Percentiles rank a stretch among this genome's conserved stretches.
phyloP scores from a whole-genome alignment of 2,888 invertebrate species.

The Temnothorax ravouxi region DNA sequence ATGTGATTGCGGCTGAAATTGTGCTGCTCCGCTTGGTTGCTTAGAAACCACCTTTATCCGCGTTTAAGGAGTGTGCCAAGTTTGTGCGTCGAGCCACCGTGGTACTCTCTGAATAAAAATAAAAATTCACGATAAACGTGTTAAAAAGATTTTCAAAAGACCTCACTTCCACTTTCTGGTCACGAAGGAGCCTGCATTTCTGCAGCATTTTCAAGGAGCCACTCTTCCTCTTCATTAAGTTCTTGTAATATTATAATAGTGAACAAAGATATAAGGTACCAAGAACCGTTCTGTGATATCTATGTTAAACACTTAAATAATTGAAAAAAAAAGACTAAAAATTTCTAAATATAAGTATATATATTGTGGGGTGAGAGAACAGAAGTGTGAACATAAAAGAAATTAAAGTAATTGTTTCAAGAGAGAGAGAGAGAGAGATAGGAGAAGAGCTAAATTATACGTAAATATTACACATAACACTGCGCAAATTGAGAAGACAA shows the following conservation, averaged over 20 bases:
- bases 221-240: constrained; percentile 85
- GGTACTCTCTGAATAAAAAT: constrained; percentile 77
- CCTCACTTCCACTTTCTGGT: constrained; percentile 78
- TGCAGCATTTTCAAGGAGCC: constrained; percentile 82
- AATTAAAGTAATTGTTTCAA: constrained; percentile 77
- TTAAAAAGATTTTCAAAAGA: constrained; percentile 73
- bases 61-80: constrained; percentile 76
- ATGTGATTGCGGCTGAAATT: constrained; percentile 78
- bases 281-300: constrained; percentile 90
- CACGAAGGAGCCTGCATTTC: constrained; percentile 79
- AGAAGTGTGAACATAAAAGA: constrained; percentile 74
- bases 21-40: constrained; percentile 74
- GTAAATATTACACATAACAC: constrained; percentile 83
- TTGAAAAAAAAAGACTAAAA: constrained; percentile 85
- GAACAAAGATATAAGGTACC: constrained; percentile 86
- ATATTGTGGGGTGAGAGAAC: constrained; percentile 73
- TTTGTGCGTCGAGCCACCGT: constrained; percentile 69
- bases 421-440: constrained; percentile 23
- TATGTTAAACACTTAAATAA: constrained; percentile 87
- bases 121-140: constrained; percentile 69
- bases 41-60: constrained; percentile 67
- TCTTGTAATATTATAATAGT: constrained; percentile 84
- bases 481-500: constrained; percentile 85
- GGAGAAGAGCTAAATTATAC: constrained; percentile 81
- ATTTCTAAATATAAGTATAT: constrained; percentile 86